Conservation (phyloP, 2,797 vertebrate genomes). For the Lindbergichthys nudifrons region DNA sequence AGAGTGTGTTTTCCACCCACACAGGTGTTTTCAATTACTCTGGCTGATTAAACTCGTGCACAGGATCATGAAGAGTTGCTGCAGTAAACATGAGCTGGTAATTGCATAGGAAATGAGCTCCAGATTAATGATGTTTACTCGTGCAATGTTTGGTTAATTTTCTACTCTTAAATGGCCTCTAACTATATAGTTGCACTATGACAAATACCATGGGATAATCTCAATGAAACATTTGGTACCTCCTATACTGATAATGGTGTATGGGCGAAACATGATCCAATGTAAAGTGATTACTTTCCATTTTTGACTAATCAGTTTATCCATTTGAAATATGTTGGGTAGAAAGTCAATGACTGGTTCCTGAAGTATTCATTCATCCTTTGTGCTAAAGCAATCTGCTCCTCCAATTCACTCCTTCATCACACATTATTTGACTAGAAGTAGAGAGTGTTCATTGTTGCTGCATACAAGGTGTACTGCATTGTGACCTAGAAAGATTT, state of each 20-base stretch:
- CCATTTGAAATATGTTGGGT: conserved; percentile 69
- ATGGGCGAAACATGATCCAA: neutral
- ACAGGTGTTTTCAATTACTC: conserved; percentile 22
- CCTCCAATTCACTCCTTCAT: conserved; percentile 72
- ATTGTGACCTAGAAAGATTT: conserved; percentile 82
- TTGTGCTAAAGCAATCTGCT: conserved; percentile 78
- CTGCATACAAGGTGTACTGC: conserved; percentile 65
- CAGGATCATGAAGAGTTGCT: conserved; percentile 19
- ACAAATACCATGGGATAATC: neutral
- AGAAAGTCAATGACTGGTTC: conserved; percentile 73
- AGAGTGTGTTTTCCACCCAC: conserved; percentile 7
- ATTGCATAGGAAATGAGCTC: neutral
- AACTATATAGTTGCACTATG: neutral
- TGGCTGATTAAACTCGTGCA: conserved; percentile 12
- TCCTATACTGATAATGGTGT: neutral
- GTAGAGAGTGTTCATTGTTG: conserved; percentile 68
- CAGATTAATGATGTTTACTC: conserved; percentile 23
- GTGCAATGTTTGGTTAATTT: neutral
- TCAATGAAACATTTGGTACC: conserved; percentile 12
- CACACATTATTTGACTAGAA: conserved; percentile 64
- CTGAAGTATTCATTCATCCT: conserved; percentile 79
- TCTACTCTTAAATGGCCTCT: conserved; percentile 1
- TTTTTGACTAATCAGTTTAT: conserved; percentile 52
- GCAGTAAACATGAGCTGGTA: conserved; percentile 31
- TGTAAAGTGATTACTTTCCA: conserved; percentile 39